Percentiles rank a stretch among this genome's conserved stretches.
Evolutionary conservation across 2,797 vertebrate species (phyloP).

Genomic region (Lycodopsis pacificus): DNA sequence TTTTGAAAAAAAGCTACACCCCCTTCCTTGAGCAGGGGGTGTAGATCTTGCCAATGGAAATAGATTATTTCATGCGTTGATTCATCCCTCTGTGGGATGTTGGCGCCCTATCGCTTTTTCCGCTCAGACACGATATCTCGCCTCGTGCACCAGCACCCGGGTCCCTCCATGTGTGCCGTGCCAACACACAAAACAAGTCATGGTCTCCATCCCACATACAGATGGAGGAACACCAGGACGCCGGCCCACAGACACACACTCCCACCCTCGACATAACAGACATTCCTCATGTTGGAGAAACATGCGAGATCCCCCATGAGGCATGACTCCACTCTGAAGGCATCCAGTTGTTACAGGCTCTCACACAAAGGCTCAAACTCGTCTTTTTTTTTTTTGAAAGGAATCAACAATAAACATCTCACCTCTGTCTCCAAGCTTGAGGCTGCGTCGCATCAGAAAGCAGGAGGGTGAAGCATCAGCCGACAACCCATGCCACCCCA

Average conservation of each 20-base stretch:
- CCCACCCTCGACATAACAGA: slow-evolving; percentile 60
- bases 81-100: slow-evolving; percentile 63
- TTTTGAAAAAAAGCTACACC: not conserved
- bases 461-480: slow-evolving; percentile 41
- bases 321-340: slow-evolving; percentile 51
- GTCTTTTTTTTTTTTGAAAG: not conserved
- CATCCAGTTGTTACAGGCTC: slow-evolving; percentile 46
- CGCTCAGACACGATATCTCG: slow-evolving; percentile 25
- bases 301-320: slow-evolving; percentile 52
- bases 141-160: slow-evolving; percentile 14
- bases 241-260: slow-evolving; percentile 25
- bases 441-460: slow-evolving; percentile 25
- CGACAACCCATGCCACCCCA: slow-evolving; percentile 16
- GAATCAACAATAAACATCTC: slow-evolving; percentile 28
- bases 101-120: slow-evolving; percentile 26
- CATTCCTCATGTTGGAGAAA: slow-evolving; percentile 76
- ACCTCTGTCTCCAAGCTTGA: slow-evolving; percentile 60
- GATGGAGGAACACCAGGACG: slow-evolving; percentile 1
- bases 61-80: slow-evolving; percentile 40
- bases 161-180: slow-evolving; percentile 33
- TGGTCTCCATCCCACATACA: not conserved
- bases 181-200: slow-evolving; percentile 12
- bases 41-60: slow-evolving; percentile 38
- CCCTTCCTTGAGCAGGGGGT: slow-evolving; percentile 5
- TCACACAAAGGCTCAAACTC: slow-evolving; percentile 2